Base-by-base conservation (phyloP, 2,888 invertebrate genomes). In the Netelia virgata region DNA sequence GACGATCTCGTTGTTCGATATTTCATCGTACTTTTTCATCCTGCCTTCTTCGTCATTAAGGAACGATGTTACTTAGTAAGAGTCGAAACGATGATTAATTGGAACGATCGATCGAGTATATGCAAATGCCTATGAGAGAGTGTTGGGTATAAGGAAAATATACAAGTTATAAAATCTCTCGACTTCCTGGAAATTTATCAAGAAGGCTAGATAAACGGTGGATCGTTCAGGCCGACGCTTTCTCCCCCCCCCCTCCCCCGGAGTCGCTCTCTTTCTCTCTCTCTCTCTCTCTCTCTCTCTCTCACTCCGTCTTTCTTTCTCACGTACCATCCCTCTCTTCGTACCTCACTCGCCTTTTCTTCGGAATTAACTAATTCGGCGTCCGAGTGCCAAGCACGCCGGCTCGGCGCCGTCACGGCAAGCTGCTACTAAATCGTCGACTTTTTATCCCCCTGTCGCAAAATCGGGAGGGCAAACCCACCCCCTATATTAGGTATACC, bases 361-460 rank as follows among this genome's bases (percentile, higher is more conserved):
- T 78, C 75, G 78, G 78, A 82, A 85, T 85, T 82, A 85, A 85
- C 84, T 85, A 82, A 85, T 85, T 85, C 84, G 79, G 66, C 63
- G 75, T 63, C 64, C 57, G 73, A 41, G 72, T 75, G 72, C 70
- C 78, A 64, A 78, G 78, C 70, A 63, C 82, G 82, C 66, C 84
- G 28, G 64, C 78, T 72, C 77, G 82, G 84, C 82, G 78, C 84
- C 84, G 84, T 85, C 84, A 82, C 66, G 72, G 70, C 84, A 85
- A 85, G 84, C 84, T 86, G 86, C 84, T 82, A 87, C 84, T 87
- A 85, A 87, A 83, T 83, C 86, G 77, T 83, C 81, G 78, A 86
- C 81, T 85, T 84, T 85, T 88, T 88, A 85, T 85, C 83, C 85
- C 69, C 76, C 86, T 70, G 69, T 69, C 76, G 72, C 16, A 79